Percentiles rank a stretch among this genome's conserved stretches.
These are phyloP conservation scores for Drosophila takahashii DNA, from an alignment of 1,140 invertebrate species.

Conservation along the genomic window DNA sequence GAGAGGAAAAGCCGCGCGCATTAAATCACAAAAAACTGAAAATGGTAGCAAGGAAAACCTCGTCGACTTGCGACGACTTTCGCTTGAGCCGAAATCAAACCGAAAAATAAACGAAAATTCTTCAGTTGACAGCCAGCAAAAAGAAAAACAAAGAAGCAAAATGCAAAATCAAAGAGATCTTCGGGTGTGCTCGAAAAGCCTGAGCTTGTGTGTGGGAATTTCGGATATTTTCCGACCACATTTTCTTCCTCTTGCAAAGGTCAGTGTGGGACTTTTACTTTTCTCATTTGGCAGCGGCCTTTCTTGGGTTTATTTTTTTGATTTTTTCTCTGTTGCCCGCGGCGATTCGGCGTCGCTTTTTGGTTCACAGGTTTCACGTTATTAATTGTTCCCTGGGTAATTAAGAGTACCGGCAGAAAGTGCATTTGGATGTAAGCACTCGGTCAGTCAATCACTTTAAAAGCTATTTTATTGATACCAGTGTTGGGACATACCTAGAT, in stretches of 20 bases:
- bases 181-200: constrained; percentile 23
- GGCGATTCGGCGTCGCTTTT: constrained; percentile 7
- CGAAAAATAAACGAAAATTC: constrained; percentile 46
- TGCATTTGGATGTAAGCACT: constrained; percentile 30
- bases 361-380: constrained; percentile 26
- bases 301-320: constrained; percentile 15
- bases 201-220: constrained; percentile 53
- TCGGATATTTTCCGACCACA: constrained; percentile 39
- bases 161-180: constrained; percentile 47
- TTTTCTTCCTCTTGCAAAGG: constrained; percentile 51
- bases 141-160: constrained; percentile 12
- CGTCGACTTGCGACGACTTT: constrained; percentile 57
- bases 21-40: constrained; percentile 70
- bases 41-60: constrained; percentile 61
- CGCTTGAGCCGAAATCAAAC: constrained; percentile 57
- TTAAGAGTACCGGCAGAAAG: constrained; percentile 30
- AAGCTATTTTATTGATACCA: constrained; percentile 9
- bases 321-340: constrained; percentile 14
- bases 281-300: constrained; percentile 34
- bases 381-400: constrained; percentile 46
- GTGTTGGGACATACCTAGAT: too few species aligned
- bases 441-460: constrained; percentile 16
- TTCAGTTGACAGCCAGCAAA: constrained; percentile 52
- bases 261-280: constrained; percentile 61
- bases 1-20: constrained; percentile 56